phyloP scores from a whole-genome alignment of 2,113 vertebrate genomes.

The Chloropsis cyanopogon region DNA sequence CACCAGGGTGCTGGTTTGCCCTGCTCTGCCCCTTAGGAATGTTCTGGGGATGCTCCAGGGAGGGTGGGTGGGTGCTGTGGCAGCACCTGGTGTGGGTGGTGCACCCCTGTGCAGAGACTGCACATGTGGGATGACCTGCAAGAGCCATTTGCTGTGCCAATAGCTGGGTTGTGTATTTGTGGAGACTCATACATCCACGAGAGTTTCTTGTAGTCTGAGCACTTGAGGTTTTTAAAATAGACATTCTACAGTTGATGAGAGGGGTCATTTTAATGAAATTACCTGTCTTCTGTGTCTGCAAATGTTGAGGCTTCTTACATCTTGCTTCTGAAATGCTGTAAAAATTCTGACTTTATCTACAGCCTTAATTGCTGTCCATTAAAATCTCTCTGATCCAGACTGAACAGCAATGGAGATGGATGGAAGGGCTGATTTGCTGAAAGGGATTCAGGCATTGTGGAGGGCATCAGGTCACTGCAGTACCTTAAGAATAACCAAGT shows the following conservation, averaged over 20 bases:
- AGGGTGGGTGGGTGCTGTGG: neutral
- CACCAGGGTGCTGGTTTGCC: neutral
- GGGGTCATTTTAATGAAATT: neutral
- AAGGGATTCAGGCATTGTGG: neutral
- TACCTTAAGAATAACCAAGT: neutral
- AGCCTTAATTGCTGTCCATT: neutral
- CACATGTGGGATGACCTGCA: neutral
- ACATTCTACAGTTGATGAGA: neutral
- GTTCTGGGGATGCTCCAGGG: neutral
- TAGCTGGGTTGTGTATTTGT: neutral
- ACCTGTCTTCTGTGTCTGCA: fast-evolving
- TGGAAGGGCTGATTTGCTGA: neutral
- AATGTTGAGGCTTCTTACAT: neutral
- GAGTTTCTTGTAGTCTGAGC: neutral
- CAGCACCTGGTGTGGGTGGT: neutral
- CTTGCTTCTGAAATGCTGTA: neutral
- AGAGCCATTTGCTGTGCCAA: neutral
- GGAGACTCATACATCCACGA: no score
- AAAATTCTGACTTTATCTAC: neutral
- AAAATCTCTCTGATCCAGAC: neutral
- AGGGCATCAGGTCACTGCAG: neutral
- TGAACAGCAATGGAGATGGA: neutral
- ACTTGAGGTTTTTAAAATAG: neutral
- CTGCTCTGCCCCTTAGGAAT: neutral
- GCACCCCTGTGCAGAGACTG: neutral